Evolutionary conservation across 92 coral and sea anemone genomes (phyloP), one percentile per base, ranked within the genome.

Genomic region (Phenganax subtilis): DNA sequence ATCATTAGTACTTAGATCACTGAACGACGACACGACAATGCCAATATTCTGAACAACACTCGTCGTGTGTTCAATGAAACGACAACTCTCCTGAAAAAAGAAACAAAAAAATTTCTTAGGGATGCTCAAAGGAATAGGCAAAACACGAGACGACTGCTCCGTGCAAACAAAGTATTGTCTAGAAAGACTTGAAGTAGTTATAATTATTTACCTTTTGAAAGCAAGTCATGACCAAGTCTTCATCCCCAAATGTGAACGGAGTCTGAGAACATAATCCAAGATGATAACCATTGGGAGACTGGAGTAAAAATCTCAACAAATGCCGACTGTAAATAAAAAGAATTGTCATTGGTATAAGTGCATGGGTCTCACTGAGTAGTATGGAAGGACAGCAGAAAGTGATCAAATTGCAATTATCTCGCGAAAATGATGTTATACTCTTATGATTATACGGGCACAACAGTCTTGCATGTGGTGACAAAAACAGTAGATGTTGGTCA

Each of bases 261-360:
- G 98, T 94, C 85, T 94, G 98, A 47, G 98, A 94, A 68, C 96
- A 93, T 85, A 94, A 86, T 85, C 88, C 96, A 16, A 94, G 87
- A 63, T 94, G 91, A 75, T 85, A 92, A 17, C 98, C 98, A 84
- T 94, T 90, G 55, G 97, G 93, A 9, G 98, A 90, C 82, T 94
- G 98, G 12, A 92, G 87, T 16, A 94, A 91, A 82, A 94, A 94
- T 60, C 98, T 77, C 65, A 94, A 54, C 88, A 94, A 97, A 37
- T 94, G 98, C 57, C 98, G 96, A 51, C 97, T 92, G 67, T 25
- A 88, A 81, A 29, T 9, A 10, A 59, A 27, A 51, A 14, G 44
- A 14, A 14, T 55, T 10, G 63, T 10, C 14, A 47, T 7, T 52
- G 6, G 58, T 11, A 20, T 12, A 11, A 3, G 57, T 3, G 12